Percentiles rank a stretch among this genome's conserved stretches.
phyloP scores from a whole-genome alignment of 1,140 invertebrate genomes.

The Sinella curviseta region DNA sequence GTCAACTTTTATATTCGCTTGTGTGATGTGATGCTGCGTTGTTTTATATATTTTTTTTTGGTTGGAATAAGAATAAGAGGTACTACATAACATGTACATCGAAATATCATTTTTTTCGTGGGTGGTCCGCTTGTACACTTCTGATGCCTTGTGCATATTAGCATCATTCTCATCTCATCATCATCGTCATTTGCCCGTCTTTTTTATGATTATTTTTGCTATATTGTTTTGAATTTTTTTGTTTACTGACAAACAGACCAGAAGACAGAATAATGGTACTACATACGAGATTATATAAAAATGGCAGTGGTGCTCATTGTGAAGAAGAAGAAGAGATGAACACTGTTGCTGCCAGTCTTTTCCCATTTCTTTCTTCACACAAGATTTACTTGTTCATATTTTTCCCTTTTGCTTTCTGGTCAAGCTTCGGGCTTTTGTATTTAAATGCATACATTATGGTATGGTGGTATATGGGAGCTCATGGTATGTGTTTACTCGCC shows the following conservation, averaged over 20 bases:
- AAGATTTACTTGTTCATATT: neutral
- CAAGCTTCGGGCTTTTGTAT: neutral
- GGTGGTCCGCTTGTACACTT: neutral
- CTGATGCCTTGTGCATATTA: neutral
- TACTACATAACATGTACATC: neutral
- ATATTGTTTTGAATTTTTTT: conserved; percentile 13
- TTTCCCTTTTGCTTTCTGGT: neutral
- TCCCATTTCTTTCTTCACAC: neutral
- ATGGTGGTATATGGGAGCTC: too few species aligned
- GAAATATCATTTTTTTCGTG: conserved; percentile 25
- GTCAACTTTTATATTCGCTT: conserved; percentile 8
- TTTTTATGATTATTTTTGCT: neutral
- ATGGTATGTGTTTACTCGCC: too few species aligned
- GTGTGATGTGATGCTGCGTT: too few species aligned
- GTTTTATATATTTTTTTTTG: too few species aligned
- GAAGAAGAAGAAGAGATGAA: neutral
- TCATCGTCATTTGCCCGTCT: neutral
- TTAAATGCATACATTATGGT: neutral
- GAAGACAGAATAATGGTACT: too few species aligned
- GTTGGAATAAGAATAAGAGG: too few species aligned
- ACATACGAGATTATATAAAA: too few species aligned
- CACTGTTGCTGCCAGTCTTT: neutral
- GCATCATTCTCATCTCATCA: neutral
- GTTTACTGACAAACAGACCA: too few species aligned
- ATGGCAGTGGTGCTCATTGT: neutral